Evolutionary conservation across 2,797 vertebrate genomes (phyloP).

Genomic region (Taeniopygia guttata): DNA sequence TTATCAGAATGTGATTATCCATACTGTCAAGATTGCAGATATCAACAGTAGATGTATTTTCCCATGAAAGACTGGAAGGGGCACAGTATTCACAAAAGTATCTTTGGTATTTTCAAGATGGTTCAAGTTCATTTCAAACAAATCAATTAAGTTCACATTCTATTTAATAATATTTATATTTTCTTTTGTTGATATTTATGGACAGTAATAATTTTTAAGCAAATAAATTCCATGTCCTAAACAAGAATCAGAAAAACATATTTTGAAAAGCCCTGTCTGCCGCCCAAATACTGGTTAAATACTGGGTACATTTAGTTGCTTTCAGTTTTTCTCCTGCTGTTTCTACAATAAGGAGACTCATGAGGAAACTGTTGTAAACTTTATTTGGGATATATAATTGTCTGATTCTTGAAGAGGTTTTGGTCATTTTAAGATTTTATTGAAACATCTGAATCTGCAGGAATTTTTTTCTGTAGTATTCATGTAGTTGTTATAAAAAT

Average conservation of each 20-base stretch:
- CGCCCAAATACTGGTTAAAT: neutral
- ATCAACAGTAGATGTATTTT: slow-evolving; percentile 55
- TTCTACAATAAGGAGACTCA: neutral
- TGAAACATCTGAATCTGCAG: neutral
- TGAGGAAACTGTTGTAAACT: neutral
- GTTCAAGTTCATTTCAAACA: slow-evolving; percentile 38
- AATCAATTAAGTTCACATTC: slow-evolving; percentile 37
- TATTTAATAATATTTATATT: slow-evolving; percentile 39
- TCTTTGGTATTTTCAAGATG: slow-evolving; percentile 48
- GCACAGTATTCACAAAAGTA: slow-evolving; percentile 39
- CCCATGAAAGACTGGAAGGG: slow-evolving; percentile 46
- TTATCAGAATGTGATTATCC: slow-evolving; percentile 62
- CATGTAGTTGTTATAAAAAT: neutral
- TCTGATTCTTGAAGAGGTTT: neutral
- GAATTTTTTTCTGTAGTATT: neutral
- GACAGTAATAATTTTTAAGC: slow-evolving; percentile 52
- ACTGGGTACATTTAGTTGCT: neutral
- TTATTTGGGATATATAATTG: neutral
- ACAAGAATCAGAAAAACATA: neutral
- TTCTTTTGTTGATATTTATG: slow-evolving; percentile 54
- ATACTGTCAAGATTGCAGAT: slow-evolving; percentile 8
- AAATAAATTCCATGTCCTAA: neutral
- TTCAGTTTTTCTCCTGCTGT: neutral
- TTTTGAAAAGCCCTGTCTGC: neutral
- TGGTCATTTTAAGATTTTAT: neutral